These are phyloP conservation scores for Hypomesus transpacificus DNA, from an alignment of 2,113 vertebrate species.

Conservation along the genomic window DNA sequence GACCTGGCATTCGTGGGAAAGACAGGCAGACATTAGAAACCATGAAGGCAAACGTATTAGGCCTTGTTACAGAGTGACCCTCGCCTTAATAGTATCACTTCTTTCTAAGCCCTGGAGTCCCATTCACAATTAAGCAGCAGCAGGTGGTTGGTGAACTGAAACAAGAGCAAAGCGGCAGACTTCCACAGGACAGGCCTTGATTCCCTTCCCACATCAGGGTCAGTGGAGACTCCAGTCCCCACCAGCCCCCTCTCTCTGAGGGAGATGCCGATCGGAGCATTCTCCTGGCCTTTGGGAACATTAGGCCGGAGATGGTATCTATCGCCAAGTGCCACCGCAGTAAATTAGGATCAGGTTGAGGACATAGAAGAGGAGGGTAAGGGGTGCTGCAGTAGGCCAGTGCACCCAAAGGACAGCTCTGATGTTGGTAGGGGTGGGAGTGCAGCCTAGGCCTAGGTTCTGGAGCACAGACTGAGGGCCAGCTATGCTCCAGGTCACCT, in stretches of 20 bases:
- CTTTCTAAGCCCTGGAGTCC: conserved; percentile 7
- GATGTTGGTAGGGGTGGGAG: neutral
- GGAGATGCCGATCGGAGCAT: neutral
- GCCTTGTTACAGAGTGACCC: conserved; percentile 29
- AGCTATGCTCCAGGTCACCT: conserved; percentile 65
- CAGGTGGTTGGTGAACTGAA: conserved; percentile 25
- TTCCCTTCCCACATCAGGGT: conserved; percentile 13
- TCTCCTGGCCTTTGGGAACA: conserved; percentile 45
- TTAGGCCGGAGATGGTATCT: conserved; percentile 24
- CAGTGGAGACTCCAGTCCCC: conserved; percentile 14
- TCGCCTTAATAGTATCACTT: conserved; percentile 29
- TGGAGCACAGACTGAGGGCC: conserved; percentile 16
- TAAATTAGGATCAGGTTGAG: conserved; percentile 35
- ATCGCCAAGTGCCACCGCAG: conserved; percentile 31
- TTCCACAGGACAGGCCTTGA: conserved; percentile 17
- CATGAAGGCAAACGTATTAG: conserved; percentile 33
- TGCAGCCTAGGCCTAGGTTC: conserved; percentile 48
- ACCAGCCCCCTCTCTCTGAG: neutral
- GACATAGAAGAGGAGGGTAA: conserved; percentile 34
- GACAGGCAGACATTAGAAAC: neutral
- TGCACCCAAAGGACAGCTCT: conserved; percentile 27
- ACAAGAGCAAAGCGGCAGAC: conserved; percentile 14
- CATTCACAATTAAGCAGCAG: conserved; percentile 22
- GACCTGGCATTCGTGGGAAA: neutral
- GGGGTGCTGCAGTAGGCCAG: conserved; percentile 47